Conservation (phyloP, 2,888 invertebrate genomes). For the Andrena dorsata region DNA sequence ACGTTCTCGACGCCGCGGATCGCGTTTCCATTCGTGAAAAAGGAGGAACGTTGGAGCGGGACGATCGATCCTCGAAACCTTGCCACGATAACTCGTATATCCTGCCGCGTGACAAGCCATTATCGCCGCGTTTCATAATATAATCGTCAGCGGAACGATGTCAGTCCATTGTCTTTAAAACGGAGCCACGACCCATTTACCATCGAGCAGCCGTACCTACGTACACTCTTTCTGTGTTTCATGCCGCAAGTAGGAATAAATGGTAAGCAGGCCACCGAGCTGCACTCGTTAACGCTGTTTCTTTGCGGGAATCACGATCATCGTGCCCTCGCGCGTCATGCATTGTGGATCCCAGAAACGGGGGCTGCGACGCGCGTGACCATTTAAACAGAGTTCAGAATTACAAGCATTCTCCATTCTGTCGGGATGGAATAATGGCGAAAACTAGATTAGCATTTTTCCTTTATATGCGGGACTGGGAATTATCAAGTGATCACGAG, state of each 20-base stretch:
- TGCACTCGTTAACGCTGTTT: slow-evolving; percentile 43
- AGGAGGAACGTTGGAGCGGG: slow-evolving; percentile 6
- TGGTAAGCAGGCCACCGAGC: slow-evolving; percentile 78
- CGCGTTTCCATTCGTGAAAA: slow-evolving; percentile 24
- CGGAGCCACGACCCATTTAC: slow-evolving; percentile 66
- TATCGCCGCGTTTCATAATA: slow-evolving; percentile 57
- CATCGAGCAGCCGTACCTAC: slow-evolving; percentile 59
- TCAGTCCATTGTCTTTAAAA: slow-evolving; percentile 68
- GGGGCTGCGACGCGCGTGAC: not conserved
- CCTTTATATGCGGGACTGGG: too few relatives aligned
- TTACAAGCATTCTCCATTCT: too few relatives aligned
- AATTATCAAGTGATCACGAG: too few relatives aligned
- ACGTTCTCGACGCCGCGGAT: slow-evolving; percentile 6
- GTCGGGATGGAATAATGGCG: too few relatives aligned
- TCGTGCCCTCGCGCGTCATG: not conserved
- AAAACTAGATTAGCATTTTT: too few relatives aligned
- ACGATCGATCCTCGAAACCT: slow-evolving; percentile 43
- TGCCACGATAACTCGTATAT: slow-evolving; percentile 37
- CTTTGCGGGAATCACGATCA: not conserved
- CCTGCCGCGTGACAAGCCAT: slow-evolving; percentile 57
- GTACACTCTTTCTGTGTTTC: slow-evolving; percentile 78
- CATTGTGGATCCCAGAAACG: not conserved
- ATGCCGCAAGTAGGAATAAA: slow-evolving; percentile 83
- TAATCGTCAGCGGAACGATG: slow-evolving; percentile 60
- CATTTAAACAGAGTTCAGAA: too few relatives aligned